A percentile compares a stretch with the other conserved stretches of the same genome.
Conservation (phyloP, 2,888 invertebrate species). For the Platycheirus rosarum region DNA sequence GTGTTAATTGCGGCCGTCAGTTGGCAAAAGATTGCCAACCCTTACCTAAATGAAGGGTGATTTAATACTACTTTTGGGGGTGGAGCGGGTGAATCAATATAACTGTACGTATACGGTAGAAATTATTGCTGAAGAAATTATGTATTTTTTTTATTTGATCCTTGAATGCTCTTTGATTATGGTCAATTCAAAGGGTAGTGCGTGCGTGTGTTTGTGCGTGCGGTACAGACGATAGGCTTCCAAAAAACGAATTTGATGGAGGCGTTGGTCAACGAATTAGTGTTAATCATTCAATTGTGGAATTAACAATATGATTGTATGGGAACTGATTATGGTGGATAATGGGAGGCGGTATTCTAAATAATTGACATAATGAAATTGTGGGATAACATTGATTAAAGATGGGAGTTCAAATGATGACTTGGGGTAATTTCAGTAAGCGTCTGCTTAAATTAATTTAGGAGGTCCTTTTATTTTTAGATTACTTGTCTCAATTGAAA, state of each 20-base stretch:
- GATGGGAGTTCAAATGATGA: constrained; percentile 18
- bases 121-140: constrained; percentile 13
- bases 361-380: constrained; percentile 38
- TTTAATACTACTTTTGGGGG: constrained; percentile 16
- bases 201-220: constrained; percentile 16
- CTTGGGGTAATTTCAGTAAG: constrained; percentile 21
- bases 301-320: constrained; percentile 17
- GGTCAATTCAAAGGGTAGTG: constrained; percentile 19
- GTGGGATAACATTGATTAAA: constrained; percentile 23
- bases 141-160: constrained; percentile 56
- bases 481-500: neutral
- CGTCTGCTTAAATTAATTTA: constrained; percentile 7
- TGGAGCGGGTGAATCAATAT: neutral
- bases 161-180: constrained; percentile 56
- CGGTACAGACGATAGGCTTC: neutral
- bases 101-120: neutral
- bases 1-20: constrained; percentile 67
- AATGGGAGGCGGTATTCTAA: neutral
- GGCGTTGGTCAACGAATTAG: constrained; percentile 51
- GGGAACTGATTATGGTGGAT: constrained; percentile 25
- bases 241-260: constrained; percentile 16
- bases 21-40: constrained; percentile 42
- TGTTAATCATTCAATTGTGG: constrained; percentile 59
- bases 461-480: neutral
- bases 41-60: constrained; percentile 30